Evolutionary conservation across 2,888 invertebrate species (phyloP), one percentile per base, ranked within the genome.

Genomic region (Tenthredo scrophulariae): DNA sequence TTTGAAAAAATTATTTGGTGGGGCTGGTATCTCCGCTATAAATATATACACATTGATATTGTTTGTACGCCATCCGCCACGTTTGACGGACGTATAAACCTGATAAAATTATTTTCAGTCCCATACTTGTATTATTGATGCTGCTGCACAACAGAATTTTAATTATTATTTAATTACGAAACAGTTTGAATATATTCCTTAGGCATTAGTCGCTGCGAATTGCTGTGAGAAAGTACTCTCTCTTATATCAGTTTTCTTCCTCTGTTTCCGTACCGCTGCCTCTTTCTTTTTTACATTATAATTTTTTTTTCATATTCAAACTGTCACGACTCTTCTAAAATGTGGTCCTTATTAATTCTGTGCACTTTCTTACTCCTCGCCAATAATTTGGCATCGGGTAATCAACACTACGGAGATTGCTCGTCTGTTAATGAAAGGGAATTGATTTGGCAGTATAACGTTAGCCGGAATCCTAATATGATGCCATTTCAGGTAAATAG

Each of bases 391-490:
- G 43, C 37, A 79, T 29, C 72, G 54, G 87, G 85, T 84, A 85
- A 84, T 86, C 86, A 75, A 86, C 84, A 84, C 2, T 85, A 84
- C 80, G 88, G 87, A 9, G 87, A 88, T 26, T 90, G 90, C 46
- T 83, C 75, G 33, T 62, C 85, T 13, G 65, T 40, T 72, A 82
- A 84, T 40, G 87, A 87, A 62, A 88, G 88, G 33, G 86, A 88
- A 75, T 86, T 91, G 79, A 86, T 90, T 84, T 90, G 90, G 90
- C 87, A 90, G 43, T 90, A 90, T 86, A 85, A 88, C 50, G 88
- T 90, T n/a, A 87, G 89, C 50, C 86, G 90, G 84, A 85, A 89
- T 46, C 83, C 83, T 0, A 65, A n/a, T 33, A 22, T 15, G 50
- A 46, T 83, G 13, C 15, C 70, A 22, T 46, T 43, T 83, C 83